phyloP scores from a whole-genome alignment of 2,888 invertebrate genomes.

The Callinectes sapidus region DNA sequence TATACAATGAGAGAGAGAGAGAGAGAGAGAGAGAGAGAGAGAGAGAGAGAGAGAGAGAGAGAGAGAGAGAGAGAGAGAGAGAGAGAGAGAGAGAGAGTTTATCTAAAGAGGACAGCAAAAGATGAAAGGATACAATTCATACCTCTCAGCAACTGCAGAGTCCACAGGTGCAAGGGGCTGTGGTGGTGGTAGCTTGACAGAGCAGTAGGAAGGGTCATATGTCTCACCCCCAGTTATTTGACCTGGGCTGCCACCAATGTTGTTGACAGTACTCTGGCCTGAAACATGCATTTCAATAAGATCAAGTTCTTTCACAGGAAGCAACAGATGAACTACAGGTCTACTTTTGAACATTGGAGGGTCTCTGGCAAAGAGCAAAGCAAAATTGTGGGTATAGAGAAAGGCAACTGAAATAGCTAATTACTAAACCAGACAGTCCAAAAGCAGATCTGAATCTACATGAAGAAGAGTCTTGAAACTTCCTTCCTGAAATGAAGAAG shows the following conservation, averaged over 20 bases:
- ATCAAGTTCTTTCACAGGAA: background rate
- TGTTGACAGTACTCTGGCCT: conserved; percentile 64
- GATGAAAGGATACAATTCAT: background rate
- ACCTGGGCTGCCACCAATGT: conserved; percentile 65
- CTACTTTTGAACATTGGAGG: no score
- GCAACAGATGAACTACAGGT: background rate
- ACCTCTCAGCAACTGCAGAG: conserved; percentile 77
- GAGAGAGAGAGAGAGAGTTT: conserved; percentile 29
- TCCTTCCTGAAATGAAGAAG: no score
- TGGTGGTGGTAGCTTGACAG: conserved; percentile 83
- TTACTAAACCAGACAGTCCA: no score
- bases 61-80: conserved; percentile 7
- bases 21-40: conserved; percentile 1
- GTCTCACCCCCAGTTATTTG: conserved; percentile 73
- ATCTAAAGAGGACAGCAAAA: background rate
- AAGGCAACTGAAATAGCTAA: background rate
- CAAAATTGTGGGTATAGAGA: no score
- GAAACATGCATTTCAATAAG: conserved; percentile 44
- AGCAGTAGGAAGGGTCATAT: conserved; percentile 77
- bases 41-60: conserved; percentile 1
- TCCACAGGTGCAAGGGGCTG: conserved; percentile 79
- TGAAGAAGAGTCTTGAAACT: no score
- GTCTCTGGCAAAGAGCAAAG: no score
- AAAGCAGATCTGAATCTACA: no score
- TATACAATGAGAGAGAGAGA: background rate